These are phyloP conservation scores for Tetragnatha versicolor DNA, from an alignment of 1,140 invertebrate genomes.

Conservation along the genomic window DNA sequence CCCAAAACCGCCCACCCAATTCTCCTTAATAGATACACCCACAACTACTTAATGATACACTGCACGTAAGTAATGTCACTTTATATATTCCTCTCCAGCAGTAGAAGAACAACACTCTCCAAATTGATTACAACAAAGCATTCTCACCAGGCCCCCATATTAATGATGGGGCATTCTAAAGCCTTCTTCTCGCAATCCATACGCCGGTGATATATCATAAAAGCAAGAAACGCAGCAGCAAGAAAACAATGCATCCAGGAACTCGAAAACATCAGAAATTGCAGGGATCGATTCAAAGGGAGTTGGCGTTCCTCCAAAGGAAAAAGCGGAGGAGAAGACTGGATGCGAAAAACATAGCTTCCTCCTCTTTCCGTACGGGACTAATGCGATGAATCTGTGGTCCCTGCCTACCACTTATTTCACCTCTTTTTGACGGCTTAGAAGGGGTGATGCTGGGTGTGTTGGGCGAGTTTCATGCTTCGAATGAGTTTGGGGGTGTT, in stretches of 20 bases:
- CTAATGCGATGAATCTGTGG: slow-evolving; percentile 34
- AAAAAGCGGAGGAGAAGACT: slow-evolving; percentile 2
- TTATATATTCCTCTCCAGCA: slow-evolving; percentile 50
- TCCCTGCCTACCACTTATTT: slow-evolving; percentile 12
- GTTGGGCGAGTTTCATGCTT: too few species aligned
- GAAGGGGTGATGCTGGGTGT: too few species aligned
- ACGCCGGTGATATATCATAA: slow-evolving; percentile 37
- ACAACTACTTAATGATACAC: slow-evolving; percentile 33
- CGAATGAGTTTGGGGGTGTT: too few species aligned
- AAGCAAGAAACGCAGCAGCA: slow-evolving; percentile 10
- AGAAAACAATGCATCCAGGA: slow-evolving; percentile 43
- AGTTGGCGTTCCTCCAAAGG: slow-evolving; percentile 28
- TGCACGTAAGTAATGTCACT: slow-evolving; percentile 46
- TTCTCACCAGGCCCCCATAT: slow-evolving; percentile 28
- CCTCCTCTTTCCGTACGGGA: slow-evolving; percentile 18
- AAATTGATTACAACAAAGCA: slow-evolving; percentile 48
- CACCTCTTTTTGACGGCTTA: slow-evolving; percentile 8
- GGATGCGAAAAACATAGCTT: slow-evolving; percentile 35
- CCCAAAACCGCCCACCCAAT: not conserved
- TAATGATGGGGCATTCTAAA: slow-evolving; percentile 39
- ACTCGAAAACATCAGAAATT: slow-evolving; percentile 48
- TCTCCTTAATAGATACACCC: not conserved
- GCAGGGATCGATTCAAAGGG: slow-evolving; percentile 31
- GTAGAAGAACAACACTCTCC: slow-evolving; percentile 40
- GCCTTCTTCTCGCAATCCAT: slow-evolving; percentile 37